Evolutionary conservation across 2,113 vertebrate species (phyloP), one percentile per base, ranked within the genome.

Genomic region (Oreochromis niloticus): DNA sequence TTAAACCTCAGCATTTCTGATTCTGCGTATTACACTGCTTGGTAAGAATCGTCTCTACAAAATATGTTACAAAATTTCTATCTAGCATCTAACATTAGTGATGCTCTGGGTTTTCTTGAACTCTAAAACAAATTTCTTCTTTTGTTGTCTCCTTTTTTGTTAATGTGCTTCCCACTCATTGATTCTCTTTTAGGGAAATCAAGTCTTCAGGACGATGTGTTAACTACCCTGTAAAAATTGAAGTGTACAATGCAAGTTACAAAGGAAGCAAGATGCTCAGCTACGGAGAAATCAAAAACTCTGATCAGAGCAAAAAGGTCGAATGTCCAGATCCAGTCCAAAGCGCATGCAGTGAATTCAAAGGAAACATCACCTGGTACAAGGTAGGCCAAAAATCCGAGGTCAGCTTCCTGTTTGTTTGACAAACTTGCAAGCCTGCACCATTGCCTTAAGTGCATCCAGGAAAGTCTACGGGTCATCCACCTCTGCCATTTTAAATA

Each of bases 281-380:
- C 6, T 89, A n/a, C 4, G 22, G 6, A 59, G 0, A 0, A 6
- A 34, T 81, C 7, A 1, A 11, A 1, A n/a, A 10, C 48, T 59
- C 84, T 2, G 6, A 46, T 6, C 0, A 0, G 2, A 86, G 50
- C 39, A 73, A 30, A 46, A 3, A 0, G 1, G 0, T 95, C 6
- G 0, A 0, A 1, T 95, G 95, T 91, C 91, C 94, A 9, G 1
- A 3, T 0, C 7, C 0, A 5, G 55, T 87, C 19, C 1, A 0
- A 0, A 0, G 8, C 0, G 50, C 16, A 2, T 95, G 95, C 43
- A 0, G 1, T 0, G 1, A 0, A 0, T 5, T 88, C 4, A 3
- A 12, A 0, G 95, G 95, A 55, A 81, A 2, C 0, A 5, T 88
- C 12, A 92, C 27, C 79, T 96, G 95, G 95, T 84, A 84, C 66